Conservation (phyloP, 2,888 invertebrate species). For the Drosophila mulleri region DNA sequence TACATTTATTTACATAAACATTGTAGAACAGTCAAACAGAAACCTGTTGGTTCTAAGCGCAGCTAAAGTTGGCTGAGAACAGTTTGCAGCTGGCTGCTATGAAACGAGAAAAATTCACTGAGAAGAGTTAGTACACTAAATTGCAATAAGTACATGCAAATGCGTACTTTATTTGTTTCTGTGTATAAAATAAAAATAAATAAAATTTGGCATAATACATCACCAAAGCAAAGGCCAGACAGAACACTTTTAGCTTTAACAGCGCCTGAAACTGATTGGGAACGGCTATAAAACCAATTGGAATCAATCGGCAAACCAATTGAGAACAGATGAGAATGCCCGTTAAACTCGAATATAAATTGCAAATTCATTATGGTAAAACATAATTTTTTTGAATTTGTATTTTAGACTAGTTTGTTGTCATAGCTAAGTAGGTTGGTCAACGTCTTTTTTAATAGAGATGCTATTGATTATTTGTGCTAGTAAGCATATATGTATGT, state of each 20-base stretch:
- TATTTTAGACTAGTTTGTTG: not conserved
- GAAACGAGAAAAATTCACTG: slow-evolving; percentile 4
- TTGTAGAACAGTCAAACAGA: not conserved
- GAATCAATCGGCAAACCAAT: not conserved
- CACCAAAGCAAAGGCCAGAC: not conserved
- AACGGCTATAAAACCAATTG: not conserved
- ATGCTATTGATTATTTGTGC: not conserved
- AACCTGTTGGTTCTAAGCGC: not conserved
- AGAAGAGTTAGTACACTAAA: not conserved
- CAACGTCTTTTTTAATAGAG: not conserved
- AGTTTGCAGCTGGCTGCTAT: not conserved
- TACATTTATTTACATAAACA: not conserved
- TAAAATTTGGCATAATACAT: too few relatives aligned
- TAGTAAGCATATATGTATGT: not conserved
- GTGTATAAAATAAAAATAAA: not conserved
- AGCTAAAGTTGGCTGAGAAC: not conserved
- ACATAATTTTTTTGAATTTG: not conserved
- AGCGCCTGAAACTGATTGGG: not conserved
- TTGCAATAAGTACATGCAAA: not conserved
- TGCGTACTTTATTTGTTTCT: not conserved
- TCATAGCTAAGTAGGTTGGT: slow-evolving; percentile 1
- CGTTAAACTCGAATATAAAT: not conserved
- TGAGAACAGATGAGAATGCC: not conserved
- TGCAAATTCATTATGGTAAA: not conserved
- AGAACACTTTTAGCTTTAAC: not conserved